Base-by-base conservation (phyloP, 2,888 invertebrate genomes). In the Galerucella pusilla region DNA sequence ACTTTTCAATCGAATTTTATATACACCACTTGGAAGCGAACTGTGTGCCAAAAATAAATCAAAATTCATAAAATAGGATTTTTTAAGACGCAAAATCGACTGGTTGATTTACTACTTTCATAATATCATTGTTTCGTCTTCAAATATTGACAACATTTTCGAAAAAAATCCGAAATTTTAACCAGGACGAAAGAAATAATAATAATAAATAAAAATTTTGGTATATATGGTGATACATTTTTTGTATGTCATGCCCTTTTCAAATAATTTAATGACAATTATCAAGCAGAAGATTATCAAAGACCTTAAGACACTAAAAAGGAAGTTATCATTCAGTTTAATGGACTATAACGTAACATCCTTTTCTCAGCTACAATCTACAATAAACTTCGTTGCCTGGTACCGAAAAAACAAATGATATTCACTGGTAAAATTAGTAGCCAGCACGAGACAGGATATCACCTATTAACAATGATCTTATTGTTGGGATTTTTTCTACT, bases 241-340 rank as follows among this genome's bases (percentile, higher is more conserved):
- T 20, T 20, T 20, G 20, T 20, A 35, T 35, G 35, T 35, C 35
- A 35, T 35, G 35, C 35, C 35, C 35, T 35, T 35, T 35, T 6
- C 35, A 35, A 35, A 35, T 35, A 5, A 35, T 35, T 35, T 35
- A 35, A 35, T 35, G 35, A 35, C 35, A 35, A 35, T 35, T 35
- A 35, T 35, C 5, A 35, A 35, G 20, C 20, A 20, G 59, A 25
- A 60, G 45, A 35, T 16, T 68, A 61, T 67, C 60, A 63, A 68
- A 68, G 67, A 61, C 63, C 67, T 60, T 65, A 42, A 45, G 45
- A 68, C 45, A 76, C 77, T 82, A 81, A 81, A 79, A 76, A 83
- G 81, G 81, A 83, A 81, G 77, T 77, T 75, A 74, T 80, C 80
- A 78, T 79, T 81, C 76, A 78, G 75, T 69, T 79, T 80, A 83